Base-by-base conservation (phyloP, 2,888 invertebrate species). In the Megaustenia siamemsis region DNA sequence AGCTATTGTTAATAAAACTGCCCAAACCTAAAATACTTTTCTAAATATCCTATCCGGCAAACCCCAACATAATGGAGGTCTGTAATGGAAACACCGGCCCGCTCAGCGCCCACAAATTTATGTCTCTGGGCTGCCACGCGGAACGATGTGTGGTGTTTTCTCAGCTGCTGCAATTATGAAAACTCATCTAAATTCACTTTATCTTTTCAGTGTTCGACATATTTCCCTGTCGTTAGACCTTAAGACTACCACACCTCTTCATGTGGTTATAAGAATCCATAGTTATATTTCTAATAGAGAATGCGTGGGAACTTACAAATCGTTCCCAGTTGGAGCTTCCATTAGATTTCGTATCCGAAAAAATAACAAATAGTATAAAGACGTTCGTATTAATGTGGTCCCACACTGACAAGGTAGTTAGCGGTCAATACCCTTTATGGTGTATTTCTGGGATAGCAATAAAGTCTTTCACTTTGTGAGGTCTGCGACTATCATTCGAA, bases 151-250 rank as follows among this genome's bases (percentile, higher is more conserved):
- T 60, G 40, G 60, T 78, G 83, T 83, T 83, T 69, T 53, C 69
- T 35, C 69, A 83, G 78, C 77, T 83, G 77, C 60, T 28, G 6
- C 56, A 69, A 78, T 83, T 83, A 83, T 78, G 76, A 83, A 77
- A 76, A 83, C 56, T 77, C 56, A 66, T 76, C 66, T 38, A 40
- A 60, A 56, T n/a, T 45, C 77, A 69, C 35, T 83, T 77, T 56
- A 68, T 83, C 77, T 68, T n/a, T 15, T 8, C 75, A 32, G 49
- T 63, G 24, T 56, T 66, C 15, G 53, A 43, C 73, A 73, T 6
- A 73, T 43, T 73, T 76, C 35, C 76, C 53, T 56, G 28, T 76
- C 76, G 73, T 73, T 73, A 40, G 40, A 73, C 43, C 35, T 35
- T 69, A 43, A n/a, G 28, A 28, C 45, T 45, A 40, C 76, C 56